Base-by-base conservation (phyloP, 1,140 invertebrate genomes). In the Macrosteles quadrilineatus region DNA sequence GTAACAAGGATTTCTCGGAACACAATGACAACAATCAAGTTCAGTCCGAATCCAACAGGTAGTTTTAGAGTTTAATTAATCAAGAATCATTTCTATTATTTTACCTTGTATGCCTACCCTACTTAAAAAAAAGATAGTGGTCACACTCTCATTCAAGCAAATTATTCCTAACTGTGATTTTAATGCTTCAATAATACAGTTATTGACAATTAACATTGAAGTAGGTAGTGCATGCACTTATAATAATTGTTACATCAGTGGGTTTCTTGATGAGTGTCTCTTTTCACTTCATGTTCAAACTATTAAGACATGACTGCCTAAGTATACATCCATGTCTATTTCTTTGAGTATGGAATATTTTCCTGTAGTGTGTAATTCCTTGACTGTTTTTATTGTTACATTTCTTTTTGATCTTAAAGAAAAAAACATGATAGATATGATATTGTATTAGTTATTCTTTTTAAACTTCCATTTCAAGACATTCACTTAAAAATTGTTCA, bases 21-120 rank as follows among this genome's bases (percentile, higher is more conserved):
- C 23, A 25, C 21, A 29, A 59, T 25, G 25, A 29, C 23, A 59
- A 59, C 25, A 14, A 59, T 27, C 55, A 59, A 59, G 25, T 19
- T 50, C 47, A 59, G 6, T 59, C 55, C 6, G 55, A 59, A n/a
- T 59, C 55, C 6, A 59, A 25, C 21, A 59, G 55, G 55, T 59
- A 25, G 27, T 6, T 53, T 53, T 53, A 6, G 6, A 53, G 11
- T 21, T 14, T 53, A 53, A 11, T 6, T 21, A 19, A 11, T 53
- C 36, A 43, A 17, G 36, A 43, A 43, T 43, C 17, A 43, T 43
- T 43, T 43, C 17, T 43, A 11, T 11, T 43, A 11, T 9, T 11
- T 43, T 43, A 11, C 36, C 36, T 43, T 43, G 9, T 43, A 17
- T 43, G 36, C 17, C 17, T 43, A 43, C 9, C 36, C 36, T 43